Evolutionary conservation across 2,888 invertebrate genomes (phyloP).

Genomic region (Pseudococcus longispinus): DNA sequence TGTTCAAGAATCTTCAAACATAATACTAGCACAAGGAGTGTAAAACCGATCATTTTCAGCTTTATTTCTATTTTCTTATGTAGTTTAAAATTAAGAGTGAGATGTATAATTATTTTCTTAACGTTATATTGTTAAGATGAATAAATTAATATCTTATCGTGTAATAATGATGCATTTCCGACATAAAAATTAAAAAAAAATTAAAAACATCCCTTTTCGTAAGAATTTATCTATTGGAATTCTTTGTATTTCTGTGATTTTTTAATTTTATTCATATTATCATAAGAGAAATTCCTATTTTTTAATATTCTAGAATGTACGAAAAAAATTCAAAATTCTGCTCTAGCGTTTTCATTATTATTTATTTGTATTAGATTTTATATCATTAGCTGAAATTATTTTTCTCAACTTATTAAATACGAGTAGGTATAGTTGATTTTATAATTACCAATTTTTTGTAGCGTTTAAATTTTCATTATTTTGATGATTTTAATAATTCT

Average conservation of each 20-base stretch:
- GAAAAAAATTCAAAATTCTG: neutral
- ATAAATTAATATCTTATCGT: too few species aligned
- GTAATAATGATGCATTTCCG: too few species aligned
- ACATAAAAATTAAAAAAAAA: too few species aligned
- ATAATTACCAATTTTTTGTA: constrained; percentile 44
- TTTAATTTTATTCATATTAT: constrained; percentile 48
- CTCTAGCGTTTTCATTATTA: constrained; percentile 30
- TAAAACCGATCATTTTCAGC: too few species aligned
- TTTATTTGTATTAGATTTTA: constrained; percentile 40
- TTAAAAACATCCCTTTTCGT: too few species aligned
- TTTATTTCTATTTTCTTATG: too few species aligned
- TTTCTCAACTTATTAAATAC: constrained; percentile 6
- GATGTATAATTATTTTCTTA: too few species aligned
- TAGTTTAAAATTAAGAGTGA: too few species aligned
- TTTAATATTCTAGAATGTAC: constrained; percentile 19
- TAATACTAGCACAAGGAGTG: too few species aligned
- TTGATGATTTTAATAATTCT: constrained; percentile 1
- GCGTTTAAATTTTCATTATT: constrained; percentile 17
- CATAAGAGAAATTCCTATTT: constrained; percentile 41
- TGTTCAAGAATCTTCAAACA: too few species aligned
- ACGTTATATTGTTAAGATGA: too few species aligned
- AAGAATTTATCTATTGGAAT: too few species aligned
- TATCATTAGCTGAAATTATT: constrained; percentile 22
- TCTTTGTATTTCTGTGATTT: constrained; percentile 53
- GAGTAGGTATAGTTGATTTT: constrained; percentile 20